Evolutionary conservation across 2,113 vertebrate species (phyloP), one percentile per base, ranked within the genome.

Genomic region (Speoplatyrhinus poulsoni): DNA sequence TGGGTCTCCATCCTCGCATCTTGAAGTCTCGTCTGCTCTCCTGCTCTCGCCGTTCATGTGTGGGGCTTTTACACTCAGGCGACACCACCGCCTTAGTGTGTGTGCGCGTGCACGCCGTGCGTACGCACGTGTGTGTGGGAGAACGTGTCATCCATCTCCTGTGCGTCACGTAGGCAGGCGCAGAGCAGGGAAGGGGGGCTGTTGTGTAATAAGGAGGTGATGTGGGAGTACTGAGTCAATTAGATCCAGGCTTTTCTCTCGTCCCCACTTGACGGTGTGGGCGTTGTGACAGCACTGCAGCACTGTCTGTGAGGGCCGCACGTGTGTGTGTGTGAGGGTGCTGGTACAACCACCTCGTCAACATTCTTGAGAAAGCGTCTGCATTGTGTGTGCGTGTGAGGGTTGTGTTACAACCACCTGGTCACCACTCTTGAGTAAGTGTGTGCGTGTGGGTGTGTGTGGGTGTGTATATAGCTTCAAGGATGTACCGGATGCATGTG

Each of bases 161-260:
- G 80, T 87, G 87, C 87, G 86, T 91, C 90, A 89, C 81, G 80
- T 85, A 77, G 46, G 57, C 76, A 76, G 78, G 77, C 76, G 46
- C 52, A 57, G 75, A 81, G 82, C 72, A 80, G 87, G 87, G 50
- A 84, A 13, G 53, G 53, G 6, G 13, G 54, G 90, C 73, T 80
- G 90, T 91, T 91, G 87, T 88, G 80, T 91, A 91, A 91, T 82
- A 85, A 71, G 75, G 87, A 81, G 75, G 86, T 26, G 26, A 79
- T 9, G 85, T 85, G 79, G 85, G 88, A 85, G 85, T 85, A 71
- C 67, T 32, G 80, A 70, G 84, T 88, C 85, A 88, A 85, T 87
- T 85, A 65, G 83, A 79, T 82, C 74, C 73, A 76, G 73, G 84
- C 69, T 85, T 84, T 41, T 84, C 81, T 86, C 77, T 82, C 69